Conservation (phyloP, 2,888 invertebrate species). For the Agrilus cyanescens region DNA sequence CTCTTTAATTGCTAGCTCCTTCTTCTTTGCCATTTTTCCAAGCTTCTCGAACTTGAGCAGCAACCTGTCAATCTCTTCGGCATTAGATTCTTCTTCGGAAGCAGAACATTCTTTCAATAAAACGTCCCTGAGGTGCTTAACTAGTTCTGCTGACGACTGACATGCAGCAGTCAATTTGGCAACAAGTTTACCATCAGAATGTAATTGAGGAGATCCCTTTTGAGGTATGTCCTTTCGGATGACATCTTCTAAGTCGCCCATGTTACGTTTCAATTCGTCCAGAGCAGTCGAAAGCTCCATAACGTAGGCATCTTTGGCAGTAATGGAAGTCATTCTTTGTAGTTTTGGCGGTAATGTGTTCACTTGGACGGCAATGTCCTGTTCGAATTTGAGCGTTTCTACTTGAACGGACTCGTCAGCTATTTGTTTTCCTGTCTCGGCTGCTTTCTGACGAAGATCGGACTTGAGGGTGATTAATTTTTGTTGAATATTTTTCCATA, state of each 20-base stretch:
- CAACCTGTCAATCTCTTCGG: conserved; percentile 52
- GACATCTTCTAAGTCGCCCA: conserved; percentile 54
- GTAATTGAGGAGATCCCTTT: conserved; percentile 42
- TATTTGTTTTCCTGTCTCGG: conserved; percentile 29
- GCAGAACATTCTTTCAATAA: conserved; percentile 64
- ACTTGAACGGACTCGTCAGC: conserved; percentile 54
- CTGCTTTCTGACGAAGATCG: conserved; percentile 29
- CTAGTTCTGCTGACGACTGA: conserved; percentile 68
- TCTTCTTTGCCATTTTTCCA: conserved; percentile 56
- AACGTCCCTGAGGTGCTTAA: conserved; percentile 65
- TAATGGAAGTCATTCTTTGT: conserved; percentile 54
- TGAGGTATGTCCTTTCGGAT: conserved; percentile 47
- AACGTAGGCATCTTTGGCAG: conserved; percentile 72
- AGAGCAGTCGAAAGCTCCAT: conserved; percentile 65
- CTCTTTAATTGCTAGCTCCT: conserved; percentile 66
- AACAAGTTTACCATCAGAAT: conserved; percentile 55
- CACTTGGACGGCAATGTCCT: conserved; percentile 70
- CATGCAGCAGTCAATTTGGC: conserved; percentile 67
- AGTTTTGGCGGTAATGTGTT: conserved; percentile 55
- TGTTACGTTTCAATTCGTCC: conserved; percentile 53
- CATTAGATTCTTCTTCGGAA: conserved; percentile 51
- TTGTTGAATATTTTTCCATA: conserved; percentile 49
- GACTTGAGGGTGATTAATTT: conserved; percentile 39
- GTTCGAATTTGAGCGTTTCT: conserved; percentile 63
- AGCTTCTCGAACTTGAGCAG: conserved; percentile 56